These are phyloP conservation scores for Salarias fasciatus DNA, from an alignment of 2,797 vertebrate genomes.

Conservation along the genomic window DNA sequence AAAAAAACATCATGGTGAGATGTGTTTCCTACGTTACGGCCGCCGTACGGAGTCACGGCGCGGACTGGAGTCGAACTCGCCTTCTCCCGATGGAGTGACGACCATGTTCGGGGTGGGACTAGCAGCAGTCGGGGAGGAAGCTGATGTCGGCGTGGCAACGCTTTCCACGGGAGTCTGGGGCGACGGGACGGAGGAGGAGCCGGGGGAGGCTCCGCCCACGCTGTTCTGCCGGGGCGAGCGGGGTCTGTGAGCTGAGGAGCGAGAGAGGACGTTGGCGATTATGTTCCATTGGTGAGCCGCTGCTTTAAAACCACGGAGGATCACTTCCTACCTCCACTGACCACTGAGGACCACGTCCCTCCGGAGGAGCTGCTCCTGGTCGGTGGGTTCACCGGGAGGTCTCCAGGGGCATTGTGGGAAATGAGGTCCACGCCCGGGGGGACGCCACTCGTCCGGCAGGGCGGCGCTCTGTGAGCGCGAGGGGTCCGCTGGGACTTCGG, in stretches of 20 bases:
- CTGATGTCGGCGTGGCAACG: constrained; percentile 84
- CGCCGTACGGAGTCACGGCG: neutral
- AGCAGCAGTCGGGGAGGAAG: constrained; percentile 91
- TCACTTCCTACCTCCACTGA: constrained; percentile 95
- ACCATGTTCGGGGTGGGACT: constrained; percentile 91
- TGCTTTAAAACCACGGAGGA: too few species aligned
- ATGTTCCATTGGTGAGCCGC: neutral
- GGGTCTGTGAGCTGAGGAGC: constrained; percentile 90
- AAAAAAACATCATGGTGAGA: too few species aligned
- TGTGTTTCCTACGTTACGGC: too few species aligned
- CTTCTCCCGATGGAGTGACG: constrained; percentile 88
- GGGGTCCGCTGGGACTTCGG: constrained; percentile 98
- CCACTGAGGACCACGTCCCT: constrained; percentile 98
- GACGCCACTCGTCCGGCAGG: constrained; percentile 89
- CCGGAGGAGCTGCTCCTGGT: constrained; percentile 92
- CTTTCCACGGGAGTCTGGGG: constrained; percentile 90
- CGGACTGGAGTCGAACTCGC: constrained; percentile 69
- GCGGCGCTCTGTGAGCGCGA: constrained; percentile 92
- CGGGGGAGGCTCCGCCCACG: constrained; percentile 83
- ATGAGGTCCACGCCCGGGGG: constrained; percentile 92
- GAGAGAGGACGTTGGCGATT: neutral
- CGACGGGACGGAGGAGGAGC: constrained; percentile 87
- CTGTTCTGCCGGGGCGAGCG: constrained; percentile 94
- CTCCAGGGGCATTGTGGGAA: constrained; percentile 90
- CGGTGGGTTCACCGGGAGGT: constrained; percentile 86